phyloP scores from a whole-genome alignment of 2,797 vertebrate species.

The Yasuhikotakia modesta region DNA sequence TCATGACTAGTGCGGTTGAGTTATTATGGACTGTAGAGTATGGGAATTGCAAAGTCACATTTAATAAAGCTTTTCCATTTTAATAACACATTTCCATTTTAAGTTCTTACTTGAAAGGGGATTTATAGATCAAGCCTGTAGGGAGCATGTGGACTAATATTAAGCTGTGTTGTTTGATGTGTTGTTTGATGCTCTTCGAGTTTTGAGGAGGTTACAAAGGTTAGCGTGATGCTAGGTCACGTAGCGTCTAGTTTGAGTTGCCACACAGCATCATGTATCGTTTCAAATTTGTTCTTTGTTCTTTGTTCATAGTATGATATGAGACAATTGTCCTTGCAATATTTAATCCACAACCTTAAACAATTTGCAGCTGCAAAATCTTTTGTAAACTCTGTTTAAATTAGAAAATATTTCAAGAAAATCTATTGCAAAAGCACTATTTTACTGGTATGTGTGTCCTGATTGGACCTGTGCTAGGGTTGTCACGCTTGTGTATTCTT shows the following conservation, averaged over 20 bases:
- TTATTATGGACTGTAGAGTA: neutral
- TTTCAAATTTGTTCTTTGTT: too few species aligned
- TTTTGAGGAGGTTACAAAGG: neutral
- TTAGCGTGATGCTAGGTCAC: neutral
- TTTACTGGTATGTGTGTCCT: neutral
- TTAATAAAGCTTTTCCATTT: neutral
- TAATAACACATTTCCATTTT: neutral
- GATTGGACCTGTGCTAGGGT: neutral
- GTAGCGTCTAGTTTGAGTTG: neutral
- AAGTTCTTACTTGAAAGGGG: neutral
- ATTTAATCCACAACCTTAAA: neutral
- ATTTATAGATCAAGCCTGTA: neutral
- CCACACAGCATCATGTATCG: too few species aligned
- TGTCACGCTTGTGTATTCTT: neutral
- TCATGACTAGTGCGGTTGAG: neutral
- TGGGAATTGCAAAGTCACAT: neutral
- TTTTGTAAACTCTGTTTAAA: neutral
- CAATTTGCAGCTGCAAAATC: neutral
- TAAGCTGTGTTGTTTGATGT: neutral
- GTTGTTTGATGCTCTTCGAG: neutral
- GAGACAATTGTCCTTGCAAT: too few species aligned
- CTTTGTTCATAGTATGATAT: neutral
- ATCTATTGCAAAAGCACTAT: neutral
- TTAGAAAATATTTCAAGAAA: neutral
- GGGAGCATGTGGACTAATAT: neutral